Evolutionary conservation across 2,113 vertebrate genomes (phyloP), one percentile per base, ranked within the genome.

Genomic region (Tupaia tana): DNA sequence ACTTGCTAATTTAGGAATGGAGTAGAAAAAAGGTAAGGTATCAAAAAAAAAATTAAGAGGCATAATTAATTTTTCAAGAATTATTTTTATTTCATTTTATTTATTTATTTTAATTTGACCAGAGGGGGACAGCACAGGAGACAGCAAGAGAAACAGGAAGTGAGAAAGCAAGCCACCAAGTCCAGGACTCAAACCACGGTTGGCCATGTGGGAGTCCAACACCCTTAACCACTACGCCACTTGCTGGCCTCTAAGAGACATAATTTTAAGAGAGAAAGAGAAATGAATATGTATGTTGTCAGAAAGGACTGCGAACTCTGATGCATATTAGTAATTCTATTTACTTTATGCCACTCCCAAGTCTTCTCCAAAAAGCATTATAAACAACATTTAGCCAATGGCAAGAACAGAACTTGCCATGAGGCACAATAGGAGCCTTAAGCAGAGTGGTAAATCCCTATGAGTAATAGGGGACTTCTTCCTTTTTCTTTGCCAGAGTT

Each of bases 381-480:
- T 29, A 67, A 59, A 27, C 29, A 31, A 52, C 34, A 20, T 11
- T 43, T 61, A 63, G 54, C 25, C 86, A 27, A 6, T 19, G 71
- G 25, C 69, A 70, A 69, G 93, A 96, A 67, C 80, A 84, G 89
- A 90, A 93, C 84, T 91, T 75, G n/a, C 9, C 75, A 20, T 71
- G 56, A 3, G 24, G 73, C 63, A 31, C 54, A 86, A 31, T 5
- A 56, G n/a, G 66, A 81, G 73, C 56, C 91, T 54, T 85, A 58
- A 89, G 63, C 92, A 43, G 69, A 85, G 52, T 0, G 18, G 19
- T 58, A 66, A 79, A 69, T 95, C 80, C 91, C 92, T 29, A 0
- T 56, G 71, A 86, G 85, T 83, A 81, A 81, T 3, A 29, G 13
- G 69, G 66, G 18, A 78, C 31, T 56, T 24, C 34, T 59, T 29